Evolutionary conservation across 2,888 invertebrate species (phyloP), one percentile per base, ranked within the genome.

Genomic region (Agriopis leucophaearia): DNA sequence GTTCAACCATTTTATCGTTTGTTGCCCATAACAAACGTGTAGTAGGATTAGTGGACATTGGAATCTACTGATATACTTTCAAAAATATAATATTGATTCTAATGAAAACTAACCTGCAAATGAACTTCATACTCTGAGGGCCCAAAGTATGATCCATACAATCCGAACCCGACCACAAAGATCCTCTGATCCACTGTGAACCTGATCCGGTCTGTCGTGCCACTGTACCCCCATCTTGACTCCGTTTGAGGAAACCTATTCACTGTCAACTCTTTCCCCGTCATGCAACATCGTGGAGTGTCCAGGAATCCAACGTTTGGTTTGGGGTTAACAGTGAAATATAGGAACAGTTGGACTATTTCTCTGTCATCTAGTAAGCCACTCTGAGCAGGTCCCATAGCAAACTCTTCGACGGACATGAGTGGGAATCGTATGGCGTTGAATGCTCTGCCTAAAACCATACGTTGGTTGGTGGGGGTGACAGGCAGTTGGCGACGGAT

Each of bases 331-430:
- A 97, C 94, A 1, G 95, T 96, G 75, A 96, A 96, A 79, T 96
- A 96, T 45, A 96, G 92, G 81, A 96, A 96, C 55, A 97, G 86
- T 72, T 96, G 96, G 4, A 97, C 96, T 42, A 97, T 95, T 85
- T 97, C 97, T 72, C 96, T 88, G 81, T 97, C 97, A 56, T 96
- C 96, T 0, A 97, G 90, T 38, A 98, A 91, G 0, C 96, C 96
- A 75, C 96, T 96, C 79, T 96, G 96, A 0, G 97, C 96, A 0
- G 96, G 96, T 0, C 96, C 96, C 85, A 95, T 95, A 0, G 97
- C 97, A 86, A 98, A 98, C 85, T 98, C 97, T 84, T 97, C 97
- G 0, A 97, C 96, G 0, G 96, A 96, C 97, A 98, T 98, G 27
- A 97, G 88, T 0, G 97, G 97, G 84, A 97, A 97, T 36, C 97